Base-by-base conservation (phyloP, 1,140 invertebrate species). In the Cotesia vestalis region DNA sequence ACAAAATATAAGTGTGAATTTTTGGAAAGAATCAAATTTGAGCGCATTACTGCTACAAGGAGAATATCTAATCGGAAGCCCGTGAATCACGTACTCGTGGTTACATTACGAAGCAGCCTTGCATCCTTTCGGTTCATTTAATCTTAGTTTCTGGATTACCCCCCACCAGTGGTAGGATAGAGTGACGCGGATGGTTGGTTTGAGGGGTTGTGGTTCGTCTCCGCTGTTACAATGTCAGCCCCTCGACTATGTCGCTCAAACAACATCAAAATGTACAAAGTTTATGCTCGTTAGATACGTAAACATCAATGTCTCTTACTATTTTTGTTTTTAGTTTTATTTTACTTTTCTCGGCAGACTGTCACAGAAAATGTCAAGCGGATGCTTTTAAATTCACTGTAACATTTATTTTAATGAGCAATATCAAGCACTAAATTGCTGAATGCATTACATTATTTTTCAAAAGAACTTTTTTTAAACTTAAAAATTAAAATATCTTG, bases 41-140 rank as follows among this genome's bases (percentile, higher is more conserved):
- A 40, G 38, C 46, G 17, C 63, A 46, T 59, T 36, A 40, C 36
- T 11, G 4, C 38, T 40, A 46, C 66, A 55, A 3, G 66, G 53
- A 52, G 66, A 68, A 68, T 57, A 68, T 38, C 36, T 17, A 63
- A 71, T 71, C 59, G 69, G 61, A 52, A 71, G 17, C 46, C 66
- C 63, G 70, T 40, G 70, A 72, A 72, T 72, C 62, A 64, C 61
- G 62, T 66, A 55, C 12, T 64, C 53, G 70, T 66, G 69, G 69
- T 71, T 71, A 51, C 63, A 66, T 72, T 72, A 72, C 70, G 36
- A 59, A 62, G 62, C 60, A n/a, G 46, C 46, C 40, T 46, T 46
- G 69, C 62, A 63, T 74, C 63, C 63, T 74, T 74, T 74, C 69
- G 69, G 68, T 71, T 74, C 73, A 74, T 74, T 74, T 59, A 74